Evolutionary conservation across 1,140 invertebrate species (phyloP), one percentile per base, ranked within the genome.

Genomic region (Heliconius nattereri): DNA sequence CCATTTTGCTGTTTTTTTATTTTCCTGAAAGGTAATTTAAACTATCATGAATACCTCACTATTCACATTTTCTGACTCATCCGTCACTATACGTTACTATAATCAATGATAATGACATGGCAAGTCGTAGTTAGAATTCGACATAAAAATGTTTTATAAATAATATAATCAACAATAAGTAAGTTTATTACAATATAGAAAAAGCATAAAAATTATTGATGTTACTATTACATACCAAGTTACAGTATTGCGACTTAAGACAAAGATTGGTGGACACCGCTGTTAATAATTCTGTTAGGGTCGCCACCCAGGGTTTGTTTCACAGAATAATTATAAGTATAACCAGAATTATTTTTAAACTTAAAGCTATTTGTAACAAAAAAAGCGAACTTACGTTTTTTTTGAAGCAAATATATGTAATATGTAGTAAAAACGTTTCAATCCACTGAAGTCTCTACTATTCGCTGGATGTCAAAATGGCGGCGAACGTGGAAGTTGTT

Each of bases 401-500:
- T 91, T 76, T 78, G 76, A 89, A 95, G 95, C 93, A 95, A 96
- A 95, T 95, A 93, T 95, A 95, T 94, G 93, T 92, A 95, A 95
- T 95, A 95, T 95, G 94, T 94, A 94, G 95, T 95, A 95, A 95
- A 96, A 96, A 95, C 94, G 95, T 94, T 96, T 95, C 95, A 96
- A 95, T 96, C 96, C 95, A 96, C 95, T 96, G 95, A 95, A 96
- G 94, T 94, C 95, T 95, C 95, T 96, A 96, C 95, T 95, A 96
- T 95, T 95, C 96, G 95, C 95, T 96, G 95, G 95, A 96, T 96
- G 96, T 96, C 96, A 97, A 97, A 96, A 97, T 97, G 96, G 93
- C 93, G 93, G 96, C 96, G 96, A 96, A 96, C 95, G 95, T 96
- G 95, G 95, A 96, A 96, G 94, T 96, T 95, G 92, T 96, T 96